These are phyloP conservation scores for Cnemophilus loriae DNA, from an alignment of 2,113 vertebrate species.

Conservation along the genomic window DNA sequence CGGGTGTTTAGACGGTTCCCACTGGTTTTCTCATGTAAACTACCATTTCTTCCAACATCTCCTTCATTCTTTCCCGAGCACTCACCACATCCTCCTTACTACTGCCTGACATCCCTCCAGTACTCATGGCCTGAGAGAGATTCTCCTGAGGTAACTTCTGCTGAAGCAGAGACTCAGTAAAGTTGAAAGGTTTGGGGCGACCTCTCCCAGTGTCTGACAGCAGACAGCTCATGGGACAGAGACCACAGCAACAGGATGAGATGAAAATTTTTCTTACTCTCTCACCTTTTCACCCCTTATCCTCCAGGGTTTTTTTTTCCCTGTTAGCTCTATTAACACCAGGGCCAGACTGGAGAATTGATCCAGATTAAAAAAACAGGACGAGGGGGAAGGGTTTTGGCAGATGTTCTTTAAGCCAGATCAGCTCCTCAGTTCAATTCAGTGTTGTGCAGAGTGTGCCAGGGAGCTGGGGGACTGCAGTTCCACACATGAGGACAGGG, in stretches of 20 bases:
- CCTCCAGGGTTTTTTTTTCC: neutral
- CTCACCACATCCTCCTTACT: neutral
- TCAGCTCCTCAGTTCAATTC: neutral
- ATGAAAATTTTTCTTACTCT: neutral
- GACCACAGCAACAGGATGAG: neutral
- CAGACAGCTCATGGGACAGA: neutral
- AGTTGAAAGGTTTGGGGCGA: neutral
- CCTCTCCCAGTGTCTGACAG: neutral
- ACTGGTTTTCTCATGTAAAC: neutral
- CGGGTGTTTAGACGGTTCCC: neutral
- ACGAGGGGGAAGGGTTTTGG: neutral
- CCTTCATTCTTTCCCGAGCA: neutral
- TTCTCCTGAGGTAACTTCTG: neutral
- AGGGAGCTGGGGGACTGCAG: neutral
- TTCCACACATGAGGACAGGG: accelerated
- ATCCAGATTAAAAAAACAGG: neutral
- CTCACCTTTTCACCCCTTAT: slow-evolving; percentile 6
- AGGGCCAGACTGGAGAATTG: neutral
- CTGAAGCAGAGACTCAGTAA: neutral
- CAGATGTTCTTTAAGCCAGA: slow-evolving; percentile 25
- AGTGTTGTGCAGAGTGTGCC: neutral
- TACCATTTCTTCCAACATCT: neutral
- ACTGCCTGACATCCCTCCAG: neutral
- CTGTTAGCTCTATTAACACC: neutral
- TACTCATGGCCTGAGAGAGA: neutral